These are phyloP conservation scores for Enteromius fasciolatus DNA, from an alignment of 2,797 vertebrate genomes.

Conservation along the genomic window DNA sequence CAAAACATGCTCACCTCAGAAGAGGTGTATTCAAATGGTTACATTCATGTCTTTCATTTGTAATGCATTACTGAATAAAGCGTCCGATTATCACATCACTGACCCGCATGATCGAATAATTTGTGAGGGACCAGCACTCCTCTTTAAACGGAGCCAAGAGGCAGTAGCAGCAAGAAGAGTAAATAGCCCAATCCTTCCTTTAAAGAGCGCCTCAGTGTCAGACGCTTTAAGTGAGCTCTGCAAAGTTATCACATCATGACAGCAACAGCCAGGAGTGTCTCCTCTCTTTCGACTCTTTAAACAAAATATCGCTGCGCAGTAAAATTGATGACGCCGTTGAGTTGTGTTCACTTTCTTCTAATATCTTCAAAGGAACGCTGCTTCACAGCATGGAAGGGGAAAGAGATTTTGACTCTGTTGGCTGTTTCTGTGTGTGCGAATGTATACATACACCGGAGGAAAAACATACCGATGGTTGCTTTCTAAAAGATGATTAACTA, in stretches of 20 bases:
- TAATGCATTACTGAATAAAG: background rate
- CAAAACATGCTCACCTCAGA: background rate
- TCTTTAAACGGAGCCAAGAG: conserved; percentile 20
- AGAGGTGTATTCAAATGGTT: background rate
- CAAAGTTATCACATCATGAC: conserved; percentile 61
- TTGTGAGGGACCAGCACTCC: conserved; percentile 18
- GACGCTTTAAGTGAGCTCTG: conserved; percentile 47
- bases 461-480: conserved; percentile 59
- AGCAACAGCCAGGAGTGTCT: conserved; percentile 62
- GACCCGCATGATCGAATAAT: background rate
- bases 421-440: conserved; percentile 34
- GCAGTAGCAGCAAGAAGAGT: conserved; percentile 34
- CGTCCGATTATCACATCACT: background rate
- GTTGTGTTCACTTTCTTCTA: conserved; percentile 66
- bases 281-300: conserved; percentile 65
- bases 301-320: conserved; percentile 66
- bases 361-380: conserved; percentile 68
- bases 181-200: conserved; percentile 60
- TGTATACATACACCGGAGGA: conserved; percentile 40
- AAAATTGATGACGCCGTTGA: conserved; percentile 66
- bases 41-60: background rate
- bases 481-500: conserved; percentile 65
- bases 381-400: conserved; percentile 56
- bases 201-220: conserved; percentile 62
- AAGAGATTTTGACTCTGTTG: conserved; percentile 41